Conservation (phyloP, 2,113 vertebrate species). For the Balaeniceps rex region DNA sequence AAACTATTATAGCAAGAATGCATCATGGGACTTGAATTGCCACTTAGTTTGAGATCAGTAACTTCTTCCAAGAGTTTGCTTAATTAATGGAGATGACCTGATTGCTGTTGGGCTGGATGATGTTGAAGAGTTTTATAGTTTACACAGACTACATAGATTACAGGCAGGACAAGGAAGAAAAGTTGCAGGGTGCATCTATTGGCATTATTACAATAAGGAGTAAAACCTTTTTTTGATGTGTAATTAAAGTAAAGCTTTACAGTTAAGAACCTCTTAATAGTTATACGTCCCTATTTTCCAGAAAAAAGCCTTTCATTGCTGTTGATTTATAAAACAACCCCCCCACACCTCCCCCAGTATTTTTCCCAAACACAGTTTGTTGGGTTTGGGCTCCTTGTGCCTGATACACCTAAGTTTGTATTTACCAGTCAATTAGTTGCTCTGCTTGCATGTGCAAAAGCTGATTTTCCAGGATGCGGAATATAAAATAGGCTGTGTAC, state of each 20-base stretch:
- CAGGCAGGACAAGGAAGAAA: neutral
- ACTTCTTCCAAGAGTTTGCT: neutral
- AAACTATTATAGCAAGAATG: neutral
- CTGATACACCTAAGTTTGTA: neutral
- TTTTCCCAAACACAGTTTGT: neutral
- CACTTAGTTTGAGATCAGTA: neutral
- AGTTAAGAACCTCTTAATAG: neutral
- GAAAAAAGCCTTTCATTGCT: neutral
- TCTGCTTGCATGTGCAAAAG: constrained; percentile 9
- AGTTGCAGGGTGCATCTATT: neutral
- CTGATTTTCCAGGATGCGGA: constrained; percentile 40
- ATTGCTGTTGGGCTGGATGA: neutral
- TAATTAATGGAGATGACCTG: neutral
- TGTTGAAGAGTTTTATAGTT: neutral
- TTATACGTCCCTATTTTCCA: neutral
- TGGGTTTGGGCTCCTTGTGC: neutral
- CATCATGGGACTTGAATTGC: neutral
- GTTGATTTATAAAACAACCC: neutral
- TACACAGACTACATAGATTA: neutral
- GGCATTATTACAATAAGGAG: neutral
- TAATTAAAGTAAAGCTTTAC: neutral
- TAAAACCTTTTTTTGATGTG: neutral
- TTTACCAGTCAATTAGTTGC: neutral
- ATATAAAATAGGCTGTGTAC: constrained; percentile 16
- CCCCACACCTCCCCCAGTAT: fast-evolving